Conservation (phyloP, 2,113 vertebrate genomes). For the Martes martes region DNA sequence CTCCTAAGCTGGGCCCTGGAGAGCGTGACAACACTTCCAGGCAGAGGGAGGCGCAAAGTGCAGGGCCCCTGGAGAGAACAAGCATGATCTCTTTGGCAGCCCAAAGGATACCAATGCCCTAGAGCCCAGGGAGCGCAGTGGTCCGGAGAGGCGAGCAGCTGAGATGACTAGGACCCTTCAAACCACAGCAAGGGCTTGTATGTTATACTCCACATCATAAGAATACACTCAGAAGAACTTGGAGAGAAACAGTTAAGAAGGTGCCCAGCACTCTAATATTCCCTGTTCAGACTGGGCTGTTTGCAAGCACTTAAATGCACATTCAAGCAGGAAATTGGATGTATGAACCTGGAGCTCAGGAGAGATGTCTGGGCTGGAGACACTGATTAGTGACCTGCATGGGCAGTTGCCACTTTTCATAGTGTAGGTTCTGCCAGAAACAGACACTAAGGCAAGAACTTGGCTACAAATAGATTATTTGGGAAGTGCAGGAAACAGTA, state of each 20-base stretch:
- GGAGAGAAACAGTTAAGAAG: neutral
- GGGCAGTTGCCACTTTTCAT: neutral
- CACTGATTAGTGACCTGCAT: neutral
- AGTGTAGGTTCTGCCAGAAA: neutral
- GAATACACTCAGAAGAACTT: neutral
- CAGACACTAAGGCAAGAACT: neutral
- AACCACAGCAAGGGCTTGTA: neutral
- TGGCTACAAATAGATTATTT: neutral
- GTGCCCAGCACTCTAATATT: neutral
- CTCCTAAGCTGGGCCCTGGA: neutral
- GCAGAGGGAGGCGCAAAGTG: neutral
- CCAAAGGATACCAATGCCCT: neutral
- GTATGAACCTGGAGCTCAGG: neutral
- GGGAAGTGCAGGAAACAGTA: neutral
- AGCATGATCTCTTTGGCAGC: neutral
- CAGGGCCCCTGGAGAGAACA: neutral
- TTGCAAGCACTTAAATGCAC: neutral
- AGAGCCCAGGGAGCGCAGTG: neutral
- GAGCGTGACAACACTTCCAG: neutral
- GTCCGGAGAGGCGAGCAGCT: neutral
- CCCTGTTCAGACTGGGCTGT: neutral
- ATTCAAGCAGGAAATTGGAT: neutral
- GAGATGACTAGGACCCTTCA: neutral
- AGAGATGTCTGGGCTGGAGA: neutral
- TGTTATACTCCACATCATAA: neutral